Conservation (phyloP, 2,888 invertebrate species). For the Phalangium opilio region DNA sequence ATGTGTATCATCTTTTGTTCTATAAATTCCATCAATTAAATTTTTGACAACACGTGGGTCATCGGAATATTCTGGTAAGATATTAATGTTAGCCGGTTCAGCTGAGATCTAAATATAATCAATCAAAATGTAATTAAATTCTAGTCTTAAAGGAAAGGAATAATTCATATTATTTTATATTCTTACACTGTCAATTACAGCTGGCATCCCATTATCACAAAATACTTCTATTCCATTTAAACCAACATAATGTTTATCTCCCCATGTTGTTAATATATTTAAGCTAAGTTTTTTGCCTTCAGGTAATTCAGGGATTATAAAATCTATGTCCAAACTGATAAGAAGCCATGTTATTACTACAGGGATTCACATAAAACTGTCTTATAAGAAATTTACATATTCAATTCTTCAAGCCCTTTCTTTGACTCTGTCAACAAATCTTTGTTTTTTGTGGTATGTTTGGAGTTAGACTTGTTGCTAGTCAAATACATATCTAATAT, state of each 20-base stretch:
- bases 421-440: neutral
- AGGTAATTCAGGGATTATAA: slow-evolving; percentile 61
- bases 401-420: neutral
- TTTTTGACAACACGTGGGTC: slow-evolving; percentile 47
- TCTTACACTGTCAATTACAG: slow-evolving; percentile 44
- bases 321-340: slow-evolving; percentile 31
- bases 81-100: slow-evolving; percentile 42
- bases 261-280: slow-evolving; percentile 59
- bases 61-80: slow-evolving; percentile 48
- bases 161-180: slow-evolving; percentile 4
- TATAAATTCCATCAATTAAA: slow-evolving; percentile 51
- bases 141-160: too few relatives aligned
- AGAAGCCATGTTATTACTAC: too few relatives aligned
- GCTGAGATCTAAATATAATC: slow-evolving; percentile 36
- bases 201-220: slow-evolving; percentile 43
- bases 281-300: slow-evolving; percentile 48
- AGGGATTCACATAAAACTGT: neutral
- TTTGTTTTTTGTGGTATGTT: neutral
- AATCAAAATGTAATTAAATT: too few relatives aligned
- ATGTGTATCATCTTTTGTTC: slow-evolving; percentile 60
- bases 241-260: slow-evolving; percentile 60
- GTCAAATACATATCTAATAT: slow-evolving; percentile 1
- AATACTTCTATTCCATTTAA: slow-evolving; percentile 63
- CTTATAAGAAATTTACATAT: neutral
- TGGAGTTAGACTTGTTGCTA: slow-evolving; percentile 1